phyloP scores from a whole-genome alignment of 2,888 invertebrate genomes.

The Ecdyonurus torrentis region DNA sequence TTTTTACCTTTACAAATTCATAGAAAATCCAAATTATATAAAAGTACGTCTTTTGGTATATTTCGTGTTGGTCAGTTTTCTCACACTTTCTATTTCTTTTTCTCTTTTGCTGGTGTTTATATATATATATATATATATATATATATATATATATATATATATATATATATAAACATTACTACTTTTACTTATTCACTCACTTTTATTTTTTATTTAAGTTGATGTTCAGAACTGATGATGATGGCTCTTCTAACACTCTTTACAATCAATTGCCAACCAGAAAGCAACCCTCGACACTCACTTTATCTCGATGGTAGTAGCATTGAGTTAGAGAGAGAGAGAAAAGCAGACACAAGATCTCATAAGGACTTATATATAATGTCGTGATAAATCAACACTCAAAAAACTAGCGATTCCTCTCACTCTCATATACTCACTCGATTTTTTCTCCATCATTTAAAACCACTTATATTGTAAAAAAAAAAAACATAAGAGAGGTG shows the following conservation, averaged over 20 bases:
- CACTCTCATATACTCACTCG: not conserved
- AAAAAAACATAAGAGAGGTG: not conserved
- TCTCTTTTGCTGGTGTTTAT: too few relatives aligned
- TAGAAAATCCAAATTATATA: too few relatives aligned
- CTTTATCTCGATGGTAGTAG: not conserved
- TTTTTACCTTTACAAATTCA: too few relatives aligned
- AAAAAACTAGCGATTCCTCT: not conserved
- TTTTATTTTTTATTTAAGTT: too few relatives aligned
- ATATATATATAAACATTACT: too few relatives aligned
- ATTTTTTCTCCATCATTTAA: not conserved
- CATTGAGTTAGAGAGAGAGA: not conserved
- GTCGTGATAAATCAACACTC: not conserved
- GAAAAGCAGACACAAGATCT: not conserved
- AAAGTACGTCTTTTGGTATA: too few relatives aligned
- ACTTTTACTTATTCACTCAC: too few relatives aligned
- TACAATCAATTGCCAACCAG: not conserved
- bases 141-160: too few relatives aligned
- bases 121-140: too few relatives aligned
- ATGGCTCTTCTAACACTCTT: not conserved
- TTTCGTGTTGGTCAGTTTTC: too few relatives aligned
- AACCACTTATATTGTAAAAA: not conserved
- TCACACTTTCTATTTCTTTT: too few relatives aligned
- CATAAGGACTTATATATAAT: not conserved
- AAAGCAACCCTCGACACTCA: not conserved
- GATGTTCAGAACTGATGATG: not conserved